Conservation (phyloP, 2,113 vertebrate genomes). For the Empidonax traillii region DNA sequence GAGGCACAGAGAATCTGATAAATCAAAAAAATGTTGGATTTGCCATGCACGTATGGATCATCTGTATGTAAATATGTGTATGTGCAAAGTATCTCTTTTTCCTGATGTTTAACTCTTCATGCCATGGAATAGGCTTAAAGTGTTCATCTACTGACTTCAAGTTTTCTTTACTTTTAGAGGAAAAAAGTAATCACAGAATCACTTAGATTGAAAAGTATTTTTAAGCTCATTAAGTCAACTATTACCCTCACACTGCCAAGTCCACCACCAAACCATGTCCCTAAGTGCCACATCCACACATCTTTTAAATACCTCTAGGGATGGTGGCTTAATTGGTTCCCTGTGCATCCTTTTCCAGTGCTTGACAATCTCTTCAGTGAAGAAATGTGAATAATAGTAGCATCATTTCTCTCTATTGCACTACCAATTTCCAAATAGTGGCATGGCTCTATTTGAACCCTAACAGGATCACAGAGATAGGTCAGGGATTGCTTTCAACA, state of each 20-base stretch:
- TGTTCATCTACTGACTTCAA: background rate
- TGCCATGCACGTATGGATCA: fast-evolving
- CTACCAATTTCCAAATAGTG: background rate
- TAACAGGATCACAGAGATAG: background rate
- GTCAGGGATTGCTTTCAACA: background rate
- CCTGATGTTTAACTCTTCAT: background rate
- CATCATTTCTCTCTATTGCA: background rate
- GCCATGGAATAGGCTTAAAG: background rate
- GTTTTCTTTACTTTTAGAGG: background rate
- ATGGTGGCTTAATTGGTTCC: background rate
- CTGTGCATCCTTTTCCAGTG: background rate
- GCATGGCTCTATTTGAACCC: background rate
- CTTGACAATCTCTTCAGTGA: background rate
- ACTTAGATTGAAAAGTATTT: background rate
- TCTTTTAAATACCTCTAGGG: background rate
- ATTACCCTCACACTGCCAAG: background rate
- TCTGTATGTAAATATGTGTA: too few species aligned
- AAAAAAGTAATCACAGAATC: background rate
- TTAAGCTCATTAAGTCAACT: background rate
- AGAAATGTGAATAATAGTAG: background rate
- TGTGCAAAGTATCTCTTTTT: background rate
- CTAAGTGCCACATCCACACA: background rate
- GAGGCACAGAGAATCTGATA: background rate
- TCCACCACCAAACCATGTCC: background rate
- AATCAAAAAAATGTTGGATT: background rate